Conservation (phyloP, 2,113 vertebrate species). For the Corapipo altera region DNA sequence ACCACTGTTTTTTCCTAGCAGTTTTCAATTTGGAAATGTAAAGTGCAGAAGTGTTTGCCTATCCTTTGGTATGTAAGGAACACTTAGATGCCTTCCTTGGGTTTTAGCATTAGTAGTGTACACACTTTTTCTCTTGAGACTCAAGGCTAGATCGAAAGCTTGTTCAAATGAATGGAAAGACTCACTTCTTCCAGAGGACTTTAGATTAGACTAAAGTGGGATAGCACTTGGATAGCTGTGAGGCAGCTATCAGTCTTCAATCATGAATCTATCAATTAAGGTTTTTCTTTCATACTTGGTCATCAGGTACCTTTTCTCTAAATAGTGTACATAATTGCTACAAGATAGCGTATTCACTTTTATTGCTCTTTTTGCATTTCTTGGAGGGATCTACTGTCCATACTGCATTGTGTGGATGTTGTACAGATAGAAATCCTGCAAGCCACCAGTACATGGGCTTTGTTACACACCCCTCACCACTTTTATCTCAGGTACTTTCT, state of each 20-base stretch:
- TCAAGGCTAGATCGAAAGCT: background rate
- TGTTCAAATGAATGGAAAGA: background rate
- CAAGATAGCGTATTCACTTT: background rate
- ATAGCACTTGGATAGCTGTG: background rate
- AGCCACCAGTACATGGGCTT: background rate
- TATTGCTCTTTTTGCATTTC: background rate
- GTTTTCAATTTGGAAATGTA: background rate
- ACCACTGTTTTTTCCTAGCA: background rate
- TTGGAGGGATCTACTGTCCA: background rate
- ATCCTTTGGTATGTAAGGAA: background rate
- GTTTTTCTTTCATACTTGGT: background rate
- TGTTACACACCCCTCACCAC: background rate
- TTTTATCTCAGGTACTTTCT: background rate
- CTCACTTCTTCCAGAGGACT: background rate
- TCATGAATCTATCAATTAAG: background rate
- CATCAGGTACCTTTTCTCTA: background rate
- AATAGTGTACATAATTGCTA: background rate
- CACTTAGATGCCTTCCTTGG: background rate
- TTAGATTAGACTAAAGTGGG: background rate
- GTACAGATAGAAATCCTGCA: background rate
- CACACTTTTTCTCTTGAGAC: background rate
- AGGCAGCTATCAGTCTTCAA: background rate
- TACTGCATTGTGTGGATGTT: too few relatives aligned
- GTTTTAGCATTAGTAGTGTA: background rate
- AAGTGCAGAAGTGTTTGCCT: background rate